Evolutionary conservation across 2,888 invertebrate species (phyloP).

Genomic region (Strigamia maritima): DNA sequence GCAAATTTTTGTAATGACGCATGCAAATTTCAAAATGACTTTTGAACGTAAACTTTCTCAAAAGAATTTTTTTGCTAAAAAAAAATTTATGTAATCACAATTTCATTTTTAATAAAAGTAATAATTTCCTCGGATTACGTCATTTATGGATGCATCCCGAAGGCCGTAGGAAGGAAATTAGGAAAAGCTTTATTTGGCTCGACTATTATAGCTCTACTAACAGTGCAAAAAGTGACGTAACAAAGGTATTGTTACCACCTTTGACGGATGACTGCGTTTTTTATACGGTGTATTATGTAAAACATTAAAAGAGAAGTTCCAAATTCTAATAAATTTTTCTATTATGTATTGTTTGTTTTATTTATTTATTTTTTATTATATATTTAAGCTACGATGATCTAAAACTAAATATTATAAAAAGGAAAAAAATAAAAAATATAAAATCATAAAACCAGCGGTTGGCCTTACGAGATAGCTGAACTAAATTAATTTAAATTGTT

Average conservation of each 20-base stretch:
- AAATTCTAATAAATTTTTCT: not conserved
- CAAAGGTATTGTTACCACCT: not conserved
- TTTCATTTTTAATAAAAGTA: not conserved
- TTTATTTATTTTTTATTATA: not conserved
- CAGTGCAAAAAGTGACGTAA: not conserved
- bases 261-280: not conserved
- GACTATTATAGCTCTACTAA: no score
- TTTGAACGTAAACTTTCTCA: no score
- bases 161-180: conserved; percentile 1
- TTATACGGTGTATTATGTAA: not conserved
- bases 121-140: not conserved
- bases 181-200: not conserved
- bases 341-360: not conserved
- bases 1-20: not conserved
- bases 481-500: not conserved
- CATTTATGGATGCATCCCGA: not conserved
- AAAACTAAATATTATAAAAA: not conserved
- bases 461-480: not conserved
- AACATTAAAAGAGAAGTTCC: not conserved
- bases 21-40: no score
- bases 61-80: no score
- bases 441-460: no score
- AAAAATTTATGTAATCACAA: no score
- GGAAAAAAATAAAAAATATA: no score
- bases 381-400: not conserved